A percentile compares a stretch with the other conserved stretches of the same genome.
Evolutionary conservation across 2,797 vertebrate genomes (phyloP).

Genomic region (Macrochelys suwanniensis): DNA sequence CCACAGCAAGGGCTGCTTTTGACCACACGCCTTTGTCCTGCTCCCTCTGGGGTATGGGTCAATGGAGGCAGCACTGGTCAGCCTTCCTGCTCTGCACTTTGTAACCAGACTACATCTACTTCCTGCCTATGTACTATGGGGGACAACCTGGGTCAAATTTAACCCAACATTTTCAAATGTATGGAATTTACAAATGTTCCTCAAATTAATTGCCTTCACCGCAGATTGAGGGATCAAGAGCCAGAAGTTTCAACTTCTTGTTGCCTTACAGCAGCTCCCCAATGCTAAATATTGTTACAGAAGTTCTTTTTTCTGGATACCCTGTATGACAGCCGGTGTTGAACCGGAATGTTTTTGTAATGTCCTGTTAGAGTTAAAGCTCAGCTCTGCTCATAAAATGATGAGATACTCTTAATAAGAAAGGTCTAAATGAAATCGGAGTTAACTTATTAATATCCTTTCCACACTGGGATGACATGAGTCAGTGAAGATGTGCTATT

Average conservation of each 20-base stretch:
- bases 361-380: neutral
- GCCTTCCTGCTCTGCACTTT: neutral
- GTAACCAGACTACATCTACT: neutral
- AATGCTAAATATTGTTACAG: neutral
- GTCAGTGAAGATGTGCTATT: neutral
- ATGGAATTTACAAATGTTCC: neutral
- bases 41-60: neutral
- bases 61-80: neutral
- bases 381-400: neutral
- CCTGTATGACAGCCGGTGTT: neutral
- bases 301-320: neutral
- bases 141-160: neutral
- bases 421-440: no score
- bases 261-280: neutral
- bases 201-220: neutral
- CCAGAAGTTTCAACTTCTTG: rapidly evolving
- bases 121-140: neutral
- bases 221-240: neutral
- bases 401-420: neutral
- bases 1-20: neutral
- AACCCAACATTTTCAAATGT: neutral
- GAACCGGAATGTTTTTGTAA: neutral
- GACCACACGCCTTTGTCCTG: neutral
- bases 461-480: neutral
- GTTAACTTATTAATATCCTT: neutral